Evolutionary conservation across 2,888 invertebrate genomes (phyloP).

Genomic region (Eucera pruinosa): DNA sequence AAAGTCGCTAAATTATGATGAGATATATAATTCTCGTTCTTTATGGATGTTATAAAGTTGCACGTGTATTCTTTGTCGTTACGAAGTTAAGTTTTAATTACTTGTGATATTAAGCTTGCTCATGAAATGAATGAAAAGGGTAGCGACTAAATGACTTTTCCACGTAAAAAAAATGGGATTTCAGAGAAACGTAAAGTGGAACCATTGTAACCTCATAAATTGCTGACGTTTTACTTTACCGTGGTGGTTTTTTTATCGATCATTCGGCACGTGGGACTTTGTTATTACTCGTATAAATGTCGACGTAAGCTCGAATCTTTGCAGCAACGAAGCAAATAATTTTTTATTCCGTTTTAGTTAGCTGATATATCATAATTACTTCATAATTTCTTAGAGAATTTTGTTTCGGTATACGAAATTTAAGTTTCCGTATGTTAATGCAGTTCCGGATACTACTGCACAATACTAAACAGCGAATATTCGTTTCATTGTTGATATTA

Average conservation of each 20-base stretch:
- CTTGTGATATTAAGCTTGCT: slow-evolving; percentile 3
- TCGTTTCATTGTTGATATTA: background rate
- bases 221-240: slow-evolving; percentile 76
- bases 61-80: background rate
- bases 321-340: slow-evolving; percentile 46
- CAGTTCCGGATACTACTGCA: background rate
- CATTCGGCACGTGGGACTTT: slow-evolving; percentile 66
- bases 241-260: slow-evolving; percentile 74
- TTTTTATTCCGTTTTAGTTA: slow-evolving; percentile 40
- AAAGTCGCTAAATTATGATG: no score
- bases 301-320: slow-evolving; percentile 55
- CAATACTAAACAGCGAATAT: background rate
- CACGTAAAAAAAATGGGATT: slow-evolving; percentile 55
- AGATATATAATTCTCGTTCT: background rate
- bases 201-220: slow-evolving; percentile 73
- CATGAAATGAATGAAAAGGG: slow-evolving; percentile 10
- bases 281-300: slow-evolving; percentile 72
- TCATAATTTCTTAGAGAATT: no score
- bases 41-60: background rate
- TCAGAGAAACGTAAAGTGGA: slow-evolving; percentile 58
- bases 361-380: slow-evolving; percentile 2
- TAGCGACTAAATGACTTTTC: slow-evolving; percentile 27
- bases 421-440: background rate
- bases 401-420: background rate
- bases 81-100: slow-evolving; percentile 29